Percentiles rank a stretch among this genome's conserved stretches.
These are phyloP conservation scores for Limosa lapponica DNA, from an alignment of 2,797 vertebrate genomes.

Conservation along the genomic window DNA sequence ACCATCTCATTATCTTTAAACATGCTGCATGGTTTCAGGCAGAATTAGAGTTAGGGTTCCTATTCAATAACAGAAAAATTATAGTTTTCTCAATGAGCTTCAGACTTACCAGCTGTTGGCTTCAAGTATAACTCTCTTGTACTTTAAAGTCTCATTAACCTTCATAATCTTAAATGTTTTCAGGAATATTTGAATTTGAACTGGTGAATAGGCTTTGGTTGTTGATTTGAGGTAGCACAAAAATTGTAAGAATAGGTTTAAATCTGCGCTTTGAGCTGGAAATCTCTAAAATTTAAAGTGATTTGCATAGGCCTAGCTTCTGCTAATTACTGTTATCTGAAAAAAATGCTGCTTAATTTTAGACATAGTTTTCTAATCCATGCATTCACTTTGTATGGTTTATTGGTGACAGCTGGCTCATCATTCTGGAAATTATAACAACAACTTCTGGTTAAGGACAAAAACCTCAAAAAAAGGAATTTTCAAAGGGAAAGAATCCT, in stretches of 20 bases:
- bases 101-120: not conserved
- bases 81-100: not conserved
- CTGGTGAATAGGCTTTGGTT: not conserved
- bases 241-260: not conserved
- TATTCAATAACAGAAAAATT: not conserved
- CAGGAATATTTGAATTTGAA: not conserved
- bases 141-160: not conserved
- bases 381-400: not conserved
- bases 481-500: not conserved
- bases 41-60: not conserved
- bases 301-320: not conserved
- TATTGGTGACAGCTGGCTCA: not conserved
- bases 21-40: not conserved
- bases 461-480: constrained; percentile 7
- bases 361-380: not conserved
- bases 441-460: constrained; percentile 14
- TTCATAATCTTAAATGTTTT: not conserved
- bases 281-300: not conserved
- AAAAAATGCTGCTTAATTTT: not conserved
- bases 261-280: not conserved
- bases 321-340: not conserved
- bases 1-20: not conserved
- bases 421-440: not conserved
- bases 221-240: not conserved
- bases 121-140: not conserved